These are phyloP conservation scores for Galagoides demidoff DNA, from an alignment of 2,797 vertebrate species.

Conservation along the genomic window DNA sequence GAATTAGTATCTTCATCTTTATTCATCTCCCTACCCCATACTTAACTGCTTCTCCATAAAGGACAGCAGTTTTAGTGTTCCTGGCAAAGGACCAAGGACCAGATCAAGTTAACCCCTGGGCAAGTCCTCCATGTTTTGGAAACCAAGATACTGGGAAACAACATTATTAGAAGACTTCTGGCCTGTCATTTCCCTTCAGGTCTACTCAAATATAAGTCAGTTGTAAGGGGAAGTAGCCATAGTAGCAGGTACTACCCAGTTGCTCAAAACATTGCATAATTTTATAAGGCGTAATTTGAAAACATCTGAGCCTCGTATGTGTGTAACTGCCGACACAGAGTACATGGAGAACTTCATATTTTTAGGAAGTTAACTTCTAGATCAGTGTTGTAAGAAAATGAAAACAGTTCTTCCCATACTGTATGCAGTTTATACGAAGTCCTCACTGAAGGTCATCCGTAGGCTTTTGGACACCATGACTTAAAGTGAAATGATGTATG, in stretches of 20 bases:
- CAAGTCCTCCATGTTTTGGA: slow-evolving; percentile 11
- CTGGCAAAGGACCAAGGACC: neutral
- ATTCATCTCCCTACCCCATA: neutral
- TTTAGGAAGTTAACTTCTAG: slow-evolving; percentile 29
- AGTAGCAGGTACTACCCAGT: neutral
- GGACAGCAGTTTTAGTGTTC: neutral
- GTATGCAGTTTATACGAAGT: neutral
- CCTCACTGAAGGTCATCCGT: neutral
- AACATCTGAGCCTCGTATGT: neutral
- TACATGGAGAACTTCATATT: neutral
- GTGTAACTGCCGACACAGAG: neutral
- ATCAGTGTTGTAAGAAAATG: slow-evolving; percentile 9
- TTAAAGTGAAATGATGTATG: neutral
- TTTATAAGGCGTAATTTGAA: slow-evolving; percentile 21
- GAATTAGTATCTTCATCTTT: slow-evolving; percentile 26
- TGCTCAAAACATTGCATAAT: neutral
- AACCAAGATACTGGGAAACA: neutral
- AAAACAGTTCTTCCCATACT: neutral
- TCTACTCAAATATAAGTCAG: neutral
- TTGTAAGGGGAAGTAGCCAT: neutral
- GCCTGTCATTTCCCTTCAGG: neutral
- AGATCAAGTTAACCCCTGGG: neutral
- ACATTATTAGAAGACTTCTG: neutral
- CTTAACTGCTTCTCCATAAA: slow-evolving; percentile 21
- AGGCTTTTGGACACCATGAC: neutral